These are phyloP conservation scores for Pagrus major DNA, from an alignment of 2,113 vertebrate genomes.

Conservation along the genomic window DNA sequence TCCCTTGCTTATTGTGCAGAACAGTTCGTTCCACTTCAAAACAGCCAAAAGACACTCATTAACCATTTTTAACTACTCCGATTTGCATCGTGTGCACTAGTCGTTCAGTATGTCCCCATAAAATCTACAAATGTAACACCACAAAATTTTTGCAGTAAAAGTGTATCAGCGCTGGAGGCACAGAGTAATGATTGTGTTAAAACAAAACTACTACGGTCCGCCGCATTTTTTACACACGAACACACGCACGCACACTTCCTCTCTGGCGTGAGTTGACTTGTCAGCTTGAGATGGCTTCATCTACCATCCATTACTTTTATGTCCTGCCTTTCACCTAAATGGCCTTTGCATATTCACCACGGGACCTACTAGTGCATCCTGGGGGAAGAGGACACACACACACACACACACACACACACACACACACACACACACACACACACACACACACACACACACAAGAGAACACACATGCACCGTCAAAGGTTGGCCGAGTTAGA, in stretches of 20 bases:
- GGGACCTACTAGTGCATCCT: slow-evolving; percentile 73
- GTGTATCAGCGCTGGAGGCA: slow-evolving; percentile 82
- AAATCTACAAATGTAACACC: slow-evolving; percentile 75
- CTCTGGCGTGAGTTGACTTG: slow-evolving; percentile 83
- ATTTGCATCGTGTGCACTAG: slow-evolving; percentile 77
- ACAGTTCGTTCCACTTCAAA: slow-evolving; percentile 66
- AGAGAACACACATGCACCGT: slow-evolving; percentile 23
- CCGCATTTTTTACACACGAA: slow-evolving; percentile 20
- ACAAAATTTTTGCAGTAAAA: slow-evolving; percentile 84
- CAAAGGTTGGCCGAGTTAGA: slow-evolving; percentile 81
- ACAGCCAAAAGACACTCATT: slow-evolving; percentile 74
- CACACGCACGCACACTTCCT: slow-evolving; percentile 60
- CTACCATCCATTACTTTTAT: slow-evolving; percentile 90
- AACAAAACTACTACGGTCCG: slow-evolving; percentile 79
- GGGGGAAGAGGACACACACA: slow-evolving; percentile 57
- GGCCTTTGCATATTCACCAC: slow-evolving; percentile 91
- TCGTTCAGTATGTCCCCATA: slow-evolving; percentile 80
- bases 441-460: slow-evolving; percentile 46
- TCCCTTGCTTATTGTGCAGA: slow-evolving; percentile 51
- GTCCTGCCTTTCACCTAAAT: slow-evolving; percentile 91
- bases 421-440: slow-evolving; percentile 49
- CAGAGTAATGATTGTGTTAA: slow-evolving; percentile 90
- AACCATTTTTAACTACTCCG: slow-evolving; percentile 71
- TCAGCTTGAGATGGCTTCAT: slow-evolving; percentile 87
- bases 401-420: slow-evolving; percentile 23